phyloP scores from a whole-genome alignment of 2,797 vertebrate species.

The Betta splendens region DNA sequence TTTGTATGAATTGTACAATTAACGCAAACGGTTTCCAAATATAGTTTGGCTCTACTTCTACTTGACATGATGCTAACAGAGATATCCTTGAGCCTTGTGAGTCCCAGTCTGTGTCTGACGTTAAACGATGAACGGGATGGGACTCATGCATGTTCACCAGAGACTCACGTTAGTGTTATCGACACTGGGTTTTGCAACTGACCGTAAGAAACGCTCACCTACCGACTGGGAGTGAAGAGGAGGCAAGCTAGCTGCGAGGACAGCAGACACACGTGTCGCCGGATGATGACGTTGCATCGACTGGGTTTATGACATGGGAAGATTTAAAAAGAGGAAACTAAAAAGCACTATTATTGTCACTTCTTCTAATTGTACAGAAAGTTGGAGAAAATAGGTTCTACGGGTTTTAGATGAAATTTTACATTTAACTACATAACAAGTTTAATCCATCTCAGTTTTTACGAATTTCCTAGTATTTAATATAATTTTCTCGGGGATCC shows the following conservation, averaged over 20 bases:
- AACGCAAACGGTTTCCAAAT: not conserved
- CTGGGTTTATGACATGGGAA: not conserved
- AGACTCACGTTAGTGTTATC: accelerated
- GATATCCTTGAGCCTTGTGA: not conserved
- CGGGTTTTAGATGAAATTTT: not conserved
- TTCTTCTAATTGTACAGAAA: not conserved
- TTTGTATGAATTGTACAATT: not conserved
- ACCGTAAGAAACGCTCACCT: slow-evolving; percentile 27
- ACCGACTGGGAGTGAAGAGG: slow-evolving; percentile 23
- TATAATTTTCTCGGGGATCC: not conserved
- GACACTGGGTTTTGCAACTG: not conserved
- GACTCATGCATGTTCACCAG: not conserved
- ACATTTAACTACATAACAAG: accelerated
- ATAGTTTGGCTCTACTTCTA: not conserved
- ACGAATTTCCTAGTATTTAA: not conserved
- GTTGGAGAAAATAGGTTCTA: not conserved
- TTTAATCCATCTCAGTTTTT: not conserved
- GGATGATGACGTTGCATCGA: slow-evolving; percentile 45
- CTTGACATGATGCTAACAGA: slow-evolving; percentile 8
- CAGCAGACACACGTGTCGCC: slow-evolving; percentile 44
- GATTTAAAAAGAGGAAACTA: not conserved
- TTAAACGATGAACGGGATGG: not conserved
- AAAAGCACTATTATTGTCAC: not conserved
- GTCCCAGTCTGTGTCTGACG: not conserved
- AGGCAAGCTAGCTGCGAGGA: not conserved